Base-by-base conservation (phyloP, 2,113 vertebrate species). In the Paramisgurnus dabryanus region DNA sequence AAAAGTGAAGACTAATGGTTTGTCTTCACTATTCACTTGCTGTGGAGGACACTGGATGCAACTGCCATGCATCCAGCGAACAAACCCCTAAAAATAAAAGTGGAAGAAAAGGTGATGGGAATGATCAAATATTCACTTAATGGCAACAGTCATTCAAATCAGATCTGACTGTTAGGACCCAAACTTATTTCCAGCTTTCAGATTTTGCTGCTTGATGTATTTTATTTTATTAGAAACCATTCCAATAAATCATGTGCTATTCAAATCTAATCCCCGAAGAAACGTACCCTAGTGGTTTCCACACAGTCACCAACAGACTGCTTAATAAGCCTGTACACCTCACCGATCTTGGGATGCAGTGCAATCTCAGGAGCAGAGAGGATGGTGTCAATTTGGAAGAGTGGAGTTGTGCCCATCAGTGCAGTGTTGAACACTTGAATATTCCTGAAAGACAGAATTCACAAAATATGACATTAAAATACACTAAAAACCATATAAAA, bases 31-130 rank as follows among this genome's bases (percentile, higher is more conserved):
- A 0, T 84, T 85, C 0, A 91, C 76, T 0, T 7, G 89, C 85
- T 96, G 95, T 3, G 95, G 92, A 7, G 95, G 94, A 83, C 97
- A 98, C 10, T 96, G 94, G 1, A 95, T 91, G 76, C 97, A 99
- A 0, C 95, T 96, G 18, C 95, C 95, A 0, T 88, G 89, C 95
- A 98, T 96, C 98, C 98, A 99, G 0, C 97, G 96, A 1, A 94
- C 40, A 63, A 99, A 98, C 58, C 88, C 81, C 98, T 99, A 73
- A 6, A 77, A 76, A 17, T 27, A 10, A 61, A n/a, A 66, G 47
- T 57, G 45, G 39, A 8, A 17, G 11, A 22, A 53, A 47, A 45
- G n/a, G 34, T 11, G 17, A 74, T 22, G 4, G 12, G 68, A 34
- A 53, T 39, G 13, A 34, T 47, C 7, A 6, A 22, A 47, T 47